phyloP scores from a whole-genome alignment of 1,140 invertebrate species.

The Patella vulgata region DNA sequence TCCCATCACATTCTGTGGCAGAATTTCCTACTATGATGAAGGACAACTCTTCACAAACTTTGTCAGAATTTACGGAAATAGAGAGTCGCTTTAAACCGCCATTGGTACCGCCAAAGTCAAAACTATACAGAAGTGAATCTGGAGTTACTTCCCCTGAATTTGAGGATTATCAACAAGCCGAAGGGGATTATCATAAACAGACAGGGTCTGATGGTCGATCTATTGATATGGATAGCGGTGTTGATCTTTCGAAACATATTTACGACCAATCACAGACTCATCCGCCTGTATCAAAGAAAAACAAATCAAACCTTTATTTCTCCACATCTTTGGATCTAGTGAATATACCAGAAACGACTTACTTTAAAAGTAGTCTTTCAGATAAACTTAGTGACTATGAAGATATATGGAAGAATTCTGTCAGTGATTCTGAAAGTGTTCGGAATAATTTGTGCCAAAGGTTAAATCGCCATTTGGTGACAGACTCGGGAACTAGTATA shows the following conservation, averaged over 20 bases:
- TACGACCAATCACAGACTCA: constrained; percentile 21
- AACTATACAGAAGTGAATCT: too few species aligned
- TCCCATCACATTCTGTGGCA: constrained; percentile 33
- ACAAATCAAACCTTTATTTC: constrained; percentile 66
- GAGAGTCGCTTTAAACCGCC: too few species aligned
- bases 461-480: too few species aligned
- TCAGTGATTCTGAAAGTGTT: constrained; percentile 25
- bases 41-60: neutral
- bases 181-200: too few species aligned
- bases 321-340: constrained; percentile 46
- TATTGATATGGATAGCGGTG: constrained; percentile 2
- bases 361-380: constrained; percentile 85
- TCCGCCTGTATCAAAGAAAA: constrained; percentile 10
- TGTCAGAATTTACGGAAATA: too few species aligned
- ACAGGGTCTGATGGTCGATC: constrained; percentile 11
- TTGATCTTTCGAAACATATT: neutral
- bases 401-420: constrained; percentile 81
- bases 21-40: constrained; percentile 36
- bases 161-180: too few species aligned
- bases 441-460: constrained; percentile 11
- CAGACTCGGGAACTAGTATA: too few species aligned
- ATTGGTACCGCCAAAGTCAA: too few species aligned
- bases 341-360: constrained; percentile 65
- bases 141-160: too few species aligned
- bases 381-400: constrained; percentile 96